Base-by-base conservation (phyloP, 2,888 invertebrate species). In the Neoitamus cyanurus region DNA sequence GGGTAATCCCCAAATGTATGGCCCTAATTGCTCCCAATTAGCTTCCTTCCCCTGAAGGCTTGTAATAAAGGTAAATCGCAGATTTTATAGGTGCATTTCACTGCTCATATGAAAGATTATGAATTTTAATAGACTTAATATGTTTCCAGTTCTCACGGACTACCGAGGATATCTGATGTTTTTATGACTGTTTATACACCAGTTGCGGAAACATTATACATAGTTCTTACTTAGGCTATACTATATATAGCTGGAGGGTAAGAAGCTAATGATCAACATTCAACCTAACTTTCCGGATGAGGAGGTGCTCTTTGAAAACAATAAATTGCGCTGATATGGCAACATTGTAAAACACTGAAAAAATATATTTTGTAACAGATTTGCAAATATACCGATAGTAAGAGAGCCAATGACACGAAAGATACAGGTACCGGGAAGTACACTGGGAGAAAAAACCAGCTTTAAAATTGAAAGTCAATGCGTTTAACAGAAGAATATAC, bases 1-100 rank as follows among this genome's bases (percentile, higher is more conserved):
- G 25, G 20, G 42, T 31, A 37, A 42, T 25, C 42, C 75, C 75
- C 25, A 28, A 75, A 75, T 13, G 25, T 75, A 75, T 75, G 42
- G 75, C n/a, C 75, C 15, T 75, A 58, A 58, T 58, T 58, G 58
- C 58, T 58, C 9, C 58, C 20, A 58, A 58, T 58, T 58, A 58
- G 58, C 58, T 58, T 58, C 58, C 58, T 9, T 20, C 58, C 58
- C 58, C 58, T 9, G 58, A 25, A 58, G 25, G 58, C 9, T 15
- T 20, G 58, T 25, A 58, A 58, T 58, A 58, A 58, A 58, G 58
- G 58, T 58, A 58, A 58, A 58, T 58, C 58, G 58, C 58, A 20
- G 2, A 15, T 58, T 58, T 58, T 58, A 58, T 58, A 25, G 58
- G 58, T 58, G 58, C 58, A 58, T 58, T 58, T 25, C 58, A 25